Base-by-base conservation (phyloP, 2,888 invertebrate genomes). In the Plebejus anna region DNA sequence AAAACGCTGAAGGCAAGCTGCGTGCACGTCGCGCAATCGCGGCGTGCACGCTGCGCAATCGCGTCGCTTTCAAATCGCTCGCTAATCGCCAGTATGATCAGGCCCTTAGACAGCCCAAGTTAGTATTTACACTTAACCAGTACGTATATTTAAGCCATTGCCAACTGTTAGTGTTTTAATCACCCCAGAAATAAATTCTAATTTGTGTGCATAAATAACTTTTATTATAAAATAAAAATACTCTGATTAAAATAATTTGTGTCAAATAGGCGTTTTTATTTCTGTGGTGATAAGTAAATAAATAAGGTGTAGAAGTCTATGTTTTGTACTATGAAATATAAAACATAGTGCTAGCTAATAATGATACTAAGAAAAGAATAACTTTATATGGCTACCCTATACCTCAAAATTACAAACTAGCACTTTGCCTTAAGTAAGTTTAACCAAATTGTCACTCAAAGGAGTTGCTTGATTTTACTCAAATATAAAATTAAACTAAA, bases 281-380 rank as follows among this genome's bases (percentile, higher is more conserved):
- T 87, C 86, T 88, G 86, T 90, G 88, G 86, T 87, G 85, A 84
- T 81, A 13, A 81, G 83, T 82, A 82, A 84, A 84, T 83, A 84
- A 83, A 84, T 85, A 81, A 83, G 83, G 85, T 78, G 85, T 85
- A 85, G 88, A 89, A 90, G 88, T 86, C 87, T 89, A 90, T 87
- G 83, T 87, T 92, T 93, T 93, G 92, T 93, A 93, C 92, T 92
- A 92, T 88, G 89, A 90, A 91, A 92, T 89, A 73, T 89, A 91
- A 91, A 90, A 79, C 81, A 81, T 82, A 82, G 81, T 82, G 82
- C 82, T 82, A 80, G 79, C 79, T 81, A 78, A 75, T 77, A 81
- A 79, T 72, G 38, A 55, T 36, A 2, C n/a, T 47, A 77, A 75
- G 47, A 76, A 61, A 75, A 66, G 13, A 66, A 66, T 36, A 28